These are phyloP conservation scores for Lobophora halterata DNA, from an alignment of 2,888 invertebrate genomes.

Conservation along the genomic window DNA sequence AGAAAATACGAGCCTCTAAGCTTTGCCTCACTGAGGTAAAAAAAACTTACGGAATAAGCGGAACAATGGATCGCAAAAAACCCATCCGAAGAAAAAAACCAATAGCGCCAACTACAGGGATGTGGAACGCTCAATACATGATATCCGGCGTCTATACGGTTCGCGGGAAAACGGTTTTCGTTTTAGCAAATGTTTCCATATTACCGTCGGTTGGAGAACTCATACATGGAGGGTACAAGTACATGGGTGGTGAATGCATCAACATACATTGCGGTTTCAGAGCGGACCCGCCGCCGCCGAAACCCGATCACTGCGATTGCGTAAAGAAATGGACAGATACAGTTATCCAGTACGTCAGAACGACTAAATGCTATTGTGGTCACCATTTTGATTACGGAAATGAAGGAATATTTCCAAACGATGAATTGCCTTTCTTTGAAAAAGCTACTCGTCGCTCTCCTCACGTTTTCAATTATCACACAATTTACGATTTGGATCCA, in stretches of 20 bases:
- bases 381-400: constrained; percentile 62
- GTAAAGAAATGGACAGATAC: constrained; percentile 53
- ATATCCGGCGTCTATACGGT: constrained; percentile 57
- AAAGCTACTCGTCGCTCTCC: constrained; percentile 51
- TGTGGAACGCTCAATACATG: constrained; percentile 52
- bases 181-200: constrained; percentile 51
- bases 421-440: constrained; percentile 59
- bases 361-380: constrained; percentile 60
- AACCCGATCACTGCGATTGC: constrained; percentile 58
- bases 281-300: constrained; percentile 41
- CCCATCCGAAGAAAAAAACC: constrained; percentile 40
- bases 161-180: constrained; percentile 48
- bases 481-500: constrained; percentile 59
- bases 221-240: constrained; percentile 61
- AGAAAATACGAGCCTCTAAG: constrained; percentile 41
- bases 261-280: constrained; percentile 61
- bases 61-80: constrained; percentile 28
- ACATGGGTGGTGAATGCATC: constrained; percentile 41
- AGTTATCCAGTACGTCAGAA: constrained; percentile 50
- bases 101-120: constrained; percentile 50
- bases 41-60: constrained; percentile 52
- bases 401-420: constrained; percentile 52
- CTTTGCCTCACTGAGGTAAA: constrained; percentile 43
- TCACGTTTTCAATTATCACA: constrained; percentile 55
- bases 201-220: constrained; percentile 55